Percentiles rank a stretch among this genome's conserved stretches.
phyloP scores from a whole-genome alignment of 1,140 invertebrate species.

The Drosophila quadrilineata region DNA sequence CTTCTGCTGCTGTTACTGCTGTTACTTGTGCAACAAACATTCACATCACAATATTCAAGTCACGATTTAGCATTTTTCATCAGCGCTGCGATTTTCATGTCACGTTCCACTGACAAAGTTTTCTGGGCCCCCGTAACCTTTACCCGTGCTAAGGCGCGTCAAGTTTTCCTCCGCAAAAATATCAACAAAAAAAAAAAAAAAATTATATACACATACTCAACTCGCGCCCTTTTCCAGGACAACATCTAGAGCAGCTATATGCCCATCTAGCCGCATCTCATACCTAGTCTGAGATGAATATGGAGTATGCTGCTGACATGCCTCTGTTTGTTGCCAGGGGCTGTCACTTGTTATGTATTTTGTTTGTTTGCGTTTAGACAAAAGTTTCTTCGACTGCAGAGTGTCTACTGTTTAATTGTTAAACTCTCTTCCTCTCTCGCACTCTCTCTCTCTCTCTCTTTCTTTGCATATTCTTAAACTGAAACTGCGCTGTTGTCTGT shows the following conservation, averaged over 20 bases:
- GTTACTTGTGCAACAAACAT: too few relatives aligned
- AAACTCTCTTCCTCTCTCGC: slow-evolving; percentile 14
- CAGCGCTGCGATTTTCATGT: slow-evolving; percentile 59
- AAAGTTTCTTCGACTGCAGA: slow-evolving; percentile 37
- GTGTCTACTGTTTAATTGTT: slow-evolving; percentile 48
- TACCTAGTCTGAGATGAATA: too few relatives aligned
- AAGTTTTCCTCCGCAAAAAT: slow-evolving; percentile 17
- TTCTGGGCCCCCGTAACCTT: slow-evolving; percentile 40
- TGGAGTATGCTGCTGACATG: not conserved
- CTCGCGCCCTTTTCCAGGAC: too few relatives aligned
- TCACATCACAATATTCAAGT: slow-evolving; percentile 35
- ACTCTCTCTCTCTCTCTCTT: not conserved
- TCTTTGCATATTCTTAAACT: not conserved
- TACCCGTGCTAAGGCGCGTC: slow-evolving; percentile 31
- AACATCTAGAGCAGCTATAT: too few relatives aligned
- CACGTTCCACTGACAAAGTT: slow-evolving; percentile 56
- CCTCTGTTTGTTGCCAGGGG: slow-evolving; percentile 11
- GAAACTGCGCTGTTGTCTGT: slow-evolving; percentile 30
- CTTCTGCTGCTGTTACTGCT: not conserved
- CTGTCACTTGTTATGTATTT: slow-evolving; percentile 40
- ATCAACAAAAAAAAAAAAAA: slow-evolving; percentile 17
- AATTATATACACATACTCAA: not conserved
- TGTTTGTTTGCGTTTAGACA: slow-evolving; percentile 42
- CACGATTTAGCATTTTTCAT: slow-evolving; percentile 62
- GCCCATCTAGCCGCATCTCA: too few relatives aligned